phyloP scores from a whole-genome alignment of 2,113 vertebrate genomes.

The Rhadina sibilatrix region DNA sequence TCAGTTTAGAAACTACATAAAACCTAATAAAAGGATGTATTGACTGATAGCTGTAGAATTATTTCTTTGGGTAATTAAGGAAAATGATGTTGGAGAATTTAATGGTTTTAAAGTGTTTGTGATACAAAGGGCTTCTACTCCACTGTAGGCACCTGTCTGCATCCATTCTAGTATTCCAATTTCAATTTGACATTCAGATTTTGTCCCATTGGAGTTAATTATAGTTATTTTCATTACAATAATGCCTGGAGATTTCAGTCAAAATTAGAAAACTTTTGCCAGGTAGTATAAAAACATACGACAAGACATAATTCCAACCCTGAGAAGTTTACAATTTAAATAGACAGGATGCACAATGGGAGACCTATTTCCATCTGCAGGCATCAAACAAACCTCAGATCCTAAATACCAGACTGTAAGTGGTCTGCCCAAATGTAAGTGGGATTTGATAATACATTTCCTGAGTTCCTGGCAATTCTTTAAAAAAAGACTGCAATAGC shows the following conservation, averaged over 20 bases:
- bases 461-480: background rate
- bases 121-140: background rate
- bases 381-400: background rate
- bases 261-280: slow-evolving; percentile 12
- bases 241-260: background rate
- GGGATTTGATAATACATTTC: background rate
- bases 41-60: background rate
- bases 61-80: background rate
- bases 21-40: background rate
- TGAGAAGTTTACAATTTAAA: background rate
- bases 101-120: background rate
- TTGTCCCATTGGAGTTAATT: background rate
- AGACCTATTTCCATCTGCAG: background rate
- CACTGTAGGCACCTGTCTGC: background rate
- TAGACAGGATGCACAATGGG: background rate
- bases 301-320: background rate
- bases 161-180: background rate
- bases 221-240: slow-evolving; percentile 14
- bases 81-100: background rate
- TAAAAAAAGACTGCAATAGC: background rate
- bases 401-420: background rate
- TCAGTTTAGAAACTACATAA: background rate
- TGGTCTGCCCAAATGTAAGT: background rate
- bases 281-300: background rate
- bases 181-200: background rate